phyloP scores from a whole-genome alignment of 2,888 invertebrate species.

The Ormyrus rosae region DNA sequence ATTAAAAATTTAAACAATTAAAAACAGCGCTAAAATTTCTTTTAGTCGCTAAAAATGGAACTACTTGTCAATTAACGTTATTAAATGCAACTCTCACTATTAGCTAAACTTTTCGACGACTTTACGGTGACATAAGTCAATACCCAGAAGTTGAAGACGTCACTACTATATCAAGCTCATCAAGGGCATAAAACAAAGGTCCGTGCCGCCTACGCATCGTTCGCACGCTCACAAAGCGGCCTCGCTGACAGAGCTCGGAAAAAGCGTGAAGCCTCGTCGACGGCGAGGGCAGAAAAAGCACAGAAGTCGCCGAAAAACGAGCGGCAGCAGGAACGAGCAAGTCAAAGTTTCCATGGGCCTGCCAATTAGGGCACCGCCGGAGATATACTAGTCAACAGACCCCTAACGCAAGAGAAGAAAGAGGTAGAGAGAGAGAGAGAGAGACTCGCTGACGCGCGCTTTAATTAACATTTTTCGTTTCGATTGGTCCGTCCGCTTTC shows the following conservation, averaged over 20 bases:
- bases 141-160: no score
- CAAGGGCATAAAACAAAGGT: no score
- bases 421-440: not conserved
- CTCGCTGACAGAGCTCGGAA: not conserved
- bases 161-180: no score
- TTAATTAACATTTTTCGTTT: constrained; percentile 75
- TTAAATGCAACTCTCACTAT: no score
- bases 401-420: constrained; percentile 25
- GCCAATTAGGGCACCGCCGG: constrained; percentile 53
- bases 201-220: not conserved
- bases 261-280: constrained; percentile 1
- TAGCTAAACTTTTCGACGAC: no score
- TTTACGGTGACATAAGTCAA: no score
- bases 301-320: not conserved
- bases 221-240: not conserved
- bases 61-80: no score
- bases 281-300: constrained; percentile 5
- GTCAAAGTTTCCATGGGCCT: constrained; percentile 48
- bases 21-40: no score
- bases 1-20: no score
- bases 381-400: constrained; percentile 47
- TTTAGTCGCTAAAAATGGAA: no score
- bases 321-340: not conserved
- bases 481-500: constrained; percentile 66
- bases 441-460: constrained; percentile 56